phyloP scores from a whole-genome alignment of 2,113 vertebrate genomes.

The Mungos mungo region DNA sequence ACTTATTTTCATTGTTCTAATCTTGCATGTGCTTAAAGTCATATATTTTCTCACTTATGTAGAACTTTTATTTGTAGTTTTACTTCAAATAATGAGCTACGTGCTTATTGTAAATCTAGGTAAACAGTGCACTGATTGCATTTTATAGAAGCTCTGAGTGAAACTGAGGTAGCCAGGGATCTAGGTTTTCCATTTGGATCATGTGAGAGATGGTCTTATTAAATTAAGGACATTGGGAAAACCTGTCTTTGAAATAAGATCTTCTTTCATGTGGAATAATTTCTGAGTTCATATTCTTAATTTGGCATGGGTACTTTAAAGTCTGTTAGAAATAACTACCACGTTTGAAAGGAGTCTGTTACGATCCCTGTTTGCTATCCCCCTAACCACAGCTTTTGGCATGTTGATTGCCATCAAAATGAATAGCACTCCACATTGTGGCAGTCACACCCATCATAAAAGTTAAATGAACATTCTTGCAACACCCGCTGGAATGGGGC shows the following conservation, averaged over 20 bases:
- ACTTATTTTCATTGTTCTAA: neutral
- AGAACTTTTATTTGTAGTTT: neutral
- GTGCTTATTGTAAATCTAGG: neutral
- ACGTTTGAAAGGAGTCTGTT: conserved; percentile 42
- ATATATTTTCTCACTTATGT: neutral
- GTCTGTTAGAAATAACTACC: conserved; percentile 20
- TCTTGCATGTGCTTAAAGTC: neutral
- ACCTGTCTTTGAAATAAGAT: neutral
- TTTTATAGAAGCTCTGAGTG: conserved; percentile 1
- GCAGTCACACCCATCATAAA: conserved; percentile 43
- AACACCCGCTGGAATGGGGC: conserved; percentile 16
- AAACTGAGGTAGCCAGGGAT: neutral
- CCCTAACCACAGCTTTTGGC: conserved; percentile 47
- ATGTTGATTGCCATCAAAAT: conserved; percentile 62
- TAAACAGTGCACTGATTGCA: neutral
- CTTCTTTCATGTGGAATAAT: neutral
- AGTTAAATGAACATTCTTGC: conserved; percentile 62
- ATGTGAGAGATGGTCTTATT: neutral
- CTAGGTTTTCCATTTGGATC: neutral
- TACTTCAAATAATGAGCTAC: neutral
- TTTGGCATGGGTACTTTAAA: conserved; percentile 39
- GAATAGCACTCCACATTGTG: neutral
- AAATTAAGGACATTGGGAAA: neutral
- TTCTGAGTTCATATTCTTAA: conserved; percentile 52
- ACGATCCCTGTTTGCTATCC: neutral